These are phyloP conservation scores for Erpetoichthys calabaricus DNA, from an alignment of 2,797 vertebrate genomes.

Conservation along the genomic window DNA sequence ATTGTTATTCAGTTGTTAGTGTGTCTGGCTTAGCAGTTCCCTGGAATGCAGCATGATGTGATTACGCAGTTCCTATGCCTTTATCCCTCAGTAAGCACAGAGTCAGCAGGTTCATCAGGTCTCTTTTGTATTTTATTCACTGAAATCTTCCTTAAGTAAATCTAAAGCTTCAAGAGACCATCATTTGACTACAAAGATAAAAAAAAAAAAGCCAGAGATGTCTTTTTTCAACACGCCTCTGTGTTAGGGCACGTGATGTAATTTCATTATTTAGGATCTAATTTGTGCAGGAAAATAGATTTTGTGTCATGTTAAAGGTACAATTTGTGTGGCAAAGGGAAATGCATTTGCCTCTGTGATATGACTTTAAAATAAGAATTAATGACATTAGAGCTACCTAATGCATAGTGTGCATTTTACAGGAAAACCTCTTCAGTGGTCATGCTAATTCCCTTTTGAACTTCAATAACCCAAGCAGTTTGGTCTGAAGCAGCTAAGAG, in stretches of 20 bases:
- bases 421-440: constrained; percentile 24
- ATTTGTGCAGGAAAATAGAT: constrained; percentile 32
- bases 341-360: not conserved
- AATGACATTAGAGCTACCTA: constrained; percentile 38
- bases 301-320: not conserved
- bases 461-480: constrained; percentile 7
- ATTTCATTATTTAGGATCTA: constrained; percentile 40
- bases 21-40: constrained; percentile 14
- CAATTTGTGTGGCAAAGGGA: not conserved
- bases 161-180: constrained; percentile 19
- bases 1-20: no score
- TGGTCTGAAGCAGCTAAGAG: not conserved
- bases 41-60: constrained; percentile 29
- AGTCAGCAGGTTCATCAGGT: constrained; percentile 41
- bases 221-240: not conserved
- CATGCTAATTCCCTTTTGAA: constrained; percentile 3
- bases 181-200: constrained; percentile 21
- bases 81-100: constrained; percentile 32
- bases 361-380: constrained; percentile 14
- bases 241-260: constrained; percentile 34
- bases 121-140: constrained; percentile 30
- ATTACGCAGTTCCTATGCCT: constrained; percentile 38
- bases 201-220: not conserved
- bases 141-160: constrained; percentile 16
- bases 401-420: constrained; percentile 35